Percentiles rank a stretch among this genome's conserved stretches.
Conservation (phyloP, 2,888 invertebrate species). For the Phymatocera aterrima region DNA sequence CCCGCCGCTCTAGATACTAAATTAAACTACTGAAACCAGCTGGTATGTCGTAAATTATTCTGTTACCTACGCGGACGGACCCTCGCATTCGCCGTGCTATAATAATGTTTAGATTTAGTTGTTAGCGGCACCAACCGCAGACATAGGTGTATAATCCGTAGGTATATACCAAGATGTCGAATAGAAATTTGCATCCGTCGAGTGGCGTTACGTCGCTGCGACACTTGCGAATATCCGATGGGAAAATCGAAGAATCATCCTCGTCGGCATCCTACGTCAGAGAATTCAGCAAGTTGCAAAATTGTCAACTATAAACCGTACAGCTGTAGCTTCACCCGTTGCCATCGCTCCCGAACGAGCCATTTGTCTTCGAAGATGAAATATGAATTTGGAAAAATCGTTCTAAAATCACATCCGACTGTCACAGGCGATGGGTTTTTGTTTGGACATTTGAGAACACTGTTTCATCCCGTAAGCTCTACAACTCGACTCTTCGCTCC, state of each 20-base stretch:
- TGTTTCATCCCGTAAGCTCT: neutral
- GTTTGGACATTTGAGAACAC: conserved; percentile 20
- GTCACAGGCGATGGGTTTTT: neutral
- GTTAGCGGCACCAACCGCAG: neutral
- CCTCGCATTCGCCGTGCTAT: conserved; percentile 14
- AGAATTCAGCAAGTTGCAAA: too few relatives aligned
- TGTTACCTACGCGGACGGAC: conserved; percentile 18
- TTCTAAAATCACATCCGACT: neutral
- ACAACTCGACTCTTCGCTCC: neutral
- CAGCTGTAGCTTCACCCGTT: too few relatives aligned
- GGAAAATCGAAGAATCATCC: too few relatives aligned
- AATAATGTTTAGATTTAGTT: conserved; percentile 38
- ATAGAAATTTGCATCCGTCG: too few relatives aligned
- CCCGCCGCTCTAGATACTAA: conserved; percentile 41
- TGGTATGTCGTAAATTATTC: conserved; percentile 46
- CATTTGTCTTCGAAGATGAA: neutral
- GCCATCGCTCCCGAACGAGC: neutral
- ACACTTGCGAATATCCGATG: too few relatives aligned
- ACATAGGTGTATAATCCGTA: too few relatives aligned
- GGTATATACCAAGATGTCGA: too few relatives aligned
- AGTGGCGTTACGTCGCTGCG: too few relatives aligned
- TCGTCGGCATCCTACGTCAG: too few relatives aligned
- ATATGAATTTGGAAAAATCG: neutral
- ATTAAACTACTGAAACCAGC: conserved; percentile 43
- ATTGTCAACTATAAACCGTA: too few relatives aligned